A percentile compares a stretch with the other conserved stretches of the same genome.
phyloP scores from a whole-genome alignment of 2,113 vertebrate genomes.

The Zosterops pallidus region DNA sequence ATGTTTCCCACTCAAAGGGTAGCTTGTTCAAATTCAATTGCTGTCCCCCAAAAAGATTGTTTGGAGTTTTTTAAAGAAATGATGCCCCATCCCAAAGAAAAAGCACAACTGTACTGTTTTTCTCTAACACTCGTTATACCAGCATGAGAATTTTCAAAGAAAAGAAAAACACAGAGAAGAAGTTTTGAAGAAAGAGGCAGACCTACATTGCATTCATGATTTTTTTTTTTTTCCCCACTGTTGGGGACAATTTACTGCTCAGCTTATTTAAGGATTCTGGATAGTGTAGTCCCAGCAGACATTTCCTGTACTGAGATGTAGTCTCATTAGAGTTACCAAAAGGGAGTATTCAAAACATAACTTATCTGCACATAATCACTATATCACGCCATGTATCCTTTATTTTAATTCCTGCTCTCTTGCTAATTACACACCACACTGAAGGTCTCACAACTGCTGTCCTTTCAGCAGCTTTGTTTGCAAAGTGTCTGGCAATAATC shows the following conservation, averaged over 20 bases:
- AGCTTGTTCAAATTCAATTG: not conserved
- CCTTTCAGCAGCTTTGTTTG: constrained; percentile 75
- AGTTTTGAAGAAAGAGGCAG: not conserved
- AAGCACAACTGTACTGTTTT: not conserved
- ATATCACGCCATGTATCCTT: constrained; percentile 38
- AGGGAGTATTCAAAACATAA: constrained; percentile 45
- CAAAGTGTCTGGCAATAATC: constrained; percentile 76
- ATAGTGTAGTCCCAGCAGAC: constrained; percentile 32
- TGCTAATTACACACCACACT: constrained; percentile 67
- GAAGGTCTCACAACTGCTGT: constrained; percentile 65
- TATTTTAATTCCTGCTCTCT: constrained; percentile 53
- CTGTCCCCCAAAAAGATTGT: not conserved
- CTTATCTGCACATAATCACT: constrained; percentile 64
- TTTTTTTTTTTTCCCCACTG: not conserved
- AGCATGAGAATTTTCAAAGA: not conserved
- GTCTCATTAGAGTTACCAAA: constrained; percentile 53
- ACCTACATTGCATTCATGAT: not conserved
- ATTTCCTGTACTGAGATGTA: constrained; percentile 33
- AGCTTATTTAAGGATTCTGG: constrained; percentile 44
- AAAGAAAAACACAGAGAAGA: not conserved
- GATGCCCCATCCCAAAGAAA: not conserved
- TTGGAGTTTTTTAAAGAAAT: not conserved
- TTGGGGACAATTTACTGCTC: not conserved
- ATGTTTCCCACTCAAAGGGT: not conserved
- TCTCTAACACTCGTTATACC: rapidly evolving